These are phyloP conservation scores for Sitobion miscanthi DNA, from an alignment of 1,140 invertebrate genomes.

Conservation along the genomic window DNA sequence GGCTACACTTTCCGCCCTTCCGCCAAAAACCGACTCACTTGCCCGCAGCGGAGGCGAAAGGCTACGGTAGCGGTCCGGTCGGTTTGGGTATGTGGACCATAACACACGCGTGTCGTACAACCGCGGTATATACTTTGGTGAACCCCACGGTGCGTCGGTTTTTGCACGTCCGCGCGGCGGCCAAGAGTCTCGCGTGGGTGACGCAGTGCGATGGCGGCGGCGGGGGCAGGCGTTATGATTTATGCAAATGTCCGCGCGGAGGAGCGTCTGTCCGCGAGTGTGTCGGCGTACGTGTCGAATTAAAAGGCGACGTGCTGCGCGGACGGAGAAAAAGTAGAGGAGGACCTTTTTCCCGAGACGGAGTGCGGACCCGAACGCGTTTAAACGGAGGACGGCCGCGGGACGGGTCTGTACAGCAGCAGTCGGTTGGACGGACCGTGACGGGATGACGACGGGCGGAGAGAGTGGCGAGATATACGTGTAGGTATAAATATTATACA, in stretches of 20 bases:
- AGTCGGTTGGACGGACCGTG: not conserved
- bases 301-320: not conserved
- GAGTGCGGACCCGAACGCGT: not conserved
- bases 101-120: too few relatives aligned
- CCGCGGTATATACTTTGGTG: too few relatives aligned
- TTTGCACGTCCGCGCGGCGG: not conserved
- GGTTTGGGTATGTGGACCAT: not conserved
- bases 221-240: not conserved
- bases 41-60: not conserved
- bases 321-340: not conserved
- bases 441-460: not conserved
- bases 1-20: too few relatives aligned
- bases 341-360: not conserved
- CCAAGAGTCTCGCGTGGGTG: not conserved
- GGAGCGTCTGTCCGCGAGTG: not conserved
- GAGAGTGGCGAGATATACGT: not conserved
- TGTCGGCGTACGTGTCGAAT: constrained; percentile 18
- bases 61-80: not conserved
- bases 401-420: not conserved
- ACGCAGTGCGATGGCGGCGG: not conserved
- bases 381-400: not conserved
- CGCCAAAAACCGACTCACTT: not conserved
- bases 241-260: not conserved
- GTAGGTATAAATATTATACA: not conserved
- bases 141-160: not conserved